phyloP scores from a whole-genome alignment of 2,888 invertebrate genomes.

The Actias luna region DNA sequence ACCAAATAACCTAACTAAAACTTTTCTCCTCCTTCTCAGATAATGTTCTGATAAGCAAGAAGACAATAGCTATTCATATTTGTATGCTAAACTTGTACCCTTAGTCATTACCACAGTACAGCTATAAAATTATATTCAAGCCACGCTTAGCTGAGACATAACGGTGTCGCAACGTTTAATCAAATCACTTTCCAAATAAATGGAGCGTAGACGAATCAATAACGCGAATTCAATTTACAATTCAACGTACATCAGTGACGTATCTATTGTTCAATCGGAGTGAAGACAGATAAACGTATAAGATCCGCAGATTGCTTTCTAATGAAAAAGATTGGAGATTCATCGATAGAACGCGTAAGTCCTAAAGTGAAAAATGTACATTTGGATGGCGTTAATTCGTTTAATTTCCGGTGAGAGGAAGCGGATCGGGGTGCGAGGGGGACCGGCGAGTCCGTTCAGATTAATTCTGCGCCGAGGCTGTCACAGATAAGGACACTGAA shows the following conservation, averaged over 20 bases:
- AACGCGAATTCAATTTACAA: slow-evolving; percentile 77
- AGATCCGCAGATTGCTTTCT: slow-evolving; percentile 69
- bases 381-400: slow-evolving; percentile 83
- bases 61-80: slow-evolving; percentile 34
- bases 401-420: slow-evolving; percentile 80
- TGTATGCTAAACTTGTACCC: slow-evolving; percentile 39
- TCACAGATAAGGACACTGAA: slow-evolving; percentile 80
- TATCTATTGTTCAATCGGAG: slow-evolving; percentile 79
- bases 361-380: slow-evolving; percentile 81
- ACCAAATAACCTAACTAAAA: slow-evolving; percentile 29
- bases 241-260: slow-evolving; percentile 76
- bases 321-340: slow-evolving; percentile 77
- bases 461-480: slow-evolving; percentile 79
- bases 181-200: slow-evolving; percentile 73
- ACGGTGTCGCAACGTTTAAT: slow-evolving; percentile 61
- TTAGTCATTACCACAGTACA: slow-evolving; percentile 38
- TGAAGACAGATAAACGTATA: slow-evolving; percentile 78
- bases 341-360: slow-evolving; percentile 76
- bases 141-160: slow-evolving; percentile 58
- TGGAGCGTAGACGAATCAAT: slow-evolving; percentile 73
- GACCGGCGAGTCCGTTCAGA: slow-evolving; percentile 68
- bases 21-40: slow-evolving; percentile 28
- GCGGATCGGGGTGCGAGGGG: slow-evolving; percentile 40
- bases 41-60: slow-evolving; percentile 32
- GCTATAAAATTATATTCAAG: slow-evolving; percentile 52